Evolutionary conservation across 1,140 invertebrate genomes (phyloP), one percentile per base, ranked within the genome.

Genomic region (Hesperophylax magnus): DNA sequence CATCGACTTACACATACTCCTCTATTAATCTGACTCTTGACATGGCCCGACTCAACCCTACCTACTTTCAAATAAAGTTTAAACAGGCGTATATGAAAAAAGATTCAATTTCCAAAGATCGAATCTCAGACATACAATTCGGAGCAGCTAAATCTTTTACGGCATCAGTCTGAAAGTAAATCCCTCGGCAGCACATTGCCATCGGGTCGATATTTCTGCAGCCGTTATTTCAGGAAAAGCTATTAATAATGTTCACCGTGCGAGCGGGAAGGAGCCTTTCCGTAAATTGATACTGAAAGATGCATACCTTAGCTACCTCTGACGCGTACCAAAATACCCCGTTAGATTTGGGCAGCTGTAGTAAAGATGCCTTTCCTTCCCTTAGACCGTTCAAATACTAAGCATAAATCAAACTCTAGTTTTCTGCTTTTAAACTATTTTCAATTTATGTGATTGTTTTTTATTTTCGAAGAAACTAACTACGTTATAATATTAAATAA

Each of bases 281-380:
- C 3, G 60, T 69, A 81, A 81, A 81, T 81, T 81, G 79, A 77
- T 81, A 77, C 79, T 81, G 74, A 81, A 81, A 81, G 61, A 81
- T 76, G 72, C 74, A 81, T 77, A 72, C 52, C 27, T 24, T 20
- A 20, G 15, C 76, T 77, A 47, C 61, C 63, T 8, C 11, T 4
- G 53, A 54, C 71, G 74, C 27, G 63, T 65, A 31, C 63, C 63
- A 65, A 31, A 65, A 65, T 15, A 65, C 22, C 15, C 14, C 27
- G 22, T 31, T 27, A 31, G 14, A 22, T 22, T 17, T 58, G 8
- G 56, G 56, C 9, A 18, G 6, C n/a, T 58, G 11, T 22, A 7
- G n/a, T 58, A 11, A 18, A 47, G 14, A 11, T 58, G n/a, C 20
- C 56, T 11, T 58, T n/a, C 5, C 20, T 18, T 20, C 56, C n/a